These are phyloP conservation scores for Zeus faber DNA, from an alignment of 2,113 vertebrate species.

Conservation along the genomic window DNA sequence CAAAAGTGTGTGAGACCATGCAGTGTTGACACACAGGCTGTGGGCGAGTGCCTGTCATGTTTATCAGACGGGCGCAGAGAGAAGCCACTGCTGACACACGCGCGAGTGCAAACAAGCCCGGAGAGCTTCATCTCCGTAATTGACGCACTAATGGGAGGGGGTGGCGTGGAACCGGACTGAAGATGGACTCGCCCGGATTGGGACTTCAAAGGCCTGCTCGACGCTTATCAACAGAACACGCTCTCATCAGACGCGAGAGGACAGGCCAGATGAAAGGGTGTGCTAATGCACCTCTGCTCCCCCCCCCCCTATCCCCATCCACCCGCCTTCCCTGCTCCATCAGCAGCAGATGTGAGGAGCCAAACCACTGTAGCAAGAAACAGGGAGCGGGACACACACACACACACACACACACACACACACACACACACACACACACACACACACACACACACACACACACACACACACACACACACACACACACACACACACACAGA, in stretches of 20 bases:
- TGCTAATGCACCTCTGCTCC: slow-evolving; percentile 51
- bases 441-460: too few relatives aligned
- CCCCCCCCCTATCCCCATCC: slow-evolving; percentile 9
- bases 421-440: too few relatives aligned
- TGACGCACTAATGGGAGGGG: slow-evolving; percentile 39
- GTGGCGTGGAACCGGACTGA: slow-evolving; percentile 5
- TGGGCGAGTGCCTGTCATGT: slow-evolving; percentile 38
- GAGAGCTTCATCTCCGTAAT: slow-evolving; percentile 43
- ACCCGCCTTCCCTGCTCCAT: slow-evolving; percentile 37
- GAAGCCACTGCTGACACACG: slow-evolving; percentile 27
- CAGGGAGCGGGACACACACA: neutral
- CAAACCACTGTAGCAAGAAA: neutral
- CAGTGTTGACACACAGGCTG: slow-evolving; percentile 43
- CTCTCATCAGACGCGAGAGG: slow-evolving; percentile 41
- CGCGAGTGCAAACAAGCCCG: slow-evolving; percentile 57
- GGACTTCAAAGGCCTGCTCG: slow-evolving; percentile 52
- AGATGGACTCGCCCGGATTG: slow-evolving; percentile 32
- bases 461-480: too few relatives aligned
- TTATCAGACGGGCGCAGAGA: slow-evolving; percentile 30
- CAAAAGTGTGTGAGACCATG: slow-evolving; percentile 40
- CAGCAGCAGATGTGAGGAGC: slow-evolving; percentile 32
- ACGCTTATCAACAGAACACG: slow-evolving; percentile 49
- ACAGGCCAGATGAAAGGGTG: slow-evolving; percentile 56
- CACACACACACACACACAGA: too few relatives aligned
- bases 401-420: slow-evolving; percentile 16